Conservation (phyloP, 2,888 invertebrate species). For the Hypsopygia costalis region DNA sequence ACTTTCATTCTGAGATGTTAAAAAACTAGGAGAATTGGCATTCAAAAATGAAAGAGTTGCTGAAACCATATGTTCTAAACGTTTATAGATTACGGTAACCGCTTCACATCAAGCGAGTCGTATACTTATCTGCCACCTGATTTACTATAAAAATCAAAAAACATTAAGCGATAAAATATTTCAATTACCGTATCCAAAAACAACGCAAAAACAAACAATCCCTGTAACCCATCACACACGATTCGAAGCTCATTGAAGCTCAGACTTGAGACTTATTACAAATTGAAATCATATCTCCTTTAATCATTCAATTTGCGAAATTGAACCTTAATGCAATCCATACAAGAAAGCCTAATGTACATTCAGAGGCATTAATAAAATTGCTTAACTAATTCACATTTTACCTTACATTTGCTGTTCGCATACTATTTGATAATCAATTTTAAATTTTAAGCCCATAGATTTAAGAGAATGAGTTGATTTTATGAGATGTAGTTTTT, state of each 20-base stretch:
- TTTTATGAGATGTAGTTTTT: neutral
- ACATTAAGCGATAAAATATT: too few species aligned
- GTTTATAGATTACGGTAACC: too few species aligned
- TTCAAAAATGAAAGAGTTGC: too few species aligned
- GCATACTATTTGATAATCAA: constrained; percentile 3
- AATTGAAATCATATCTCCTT: constrained; percentile 15
- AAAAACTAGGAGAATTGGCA: too few species aligned
- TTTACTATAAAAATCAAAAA: too few species aligned
- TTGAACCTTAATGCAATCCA: constrained; percentile 22
- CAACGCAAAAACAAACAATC: constrained; percentile 13
- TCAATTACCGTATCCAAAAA: constrained; percentile 6
- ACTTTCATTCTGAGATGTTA: too few species aligned
- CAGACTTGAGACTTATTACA: constrained; percentile 38
- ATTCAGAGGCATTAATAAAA: constrained; percentile 31
- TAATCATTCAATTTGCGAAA: constrained; percentile 15
- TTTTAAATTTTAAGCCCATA: constrained; percentile 12
- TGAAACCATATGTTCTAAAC: too few species aligned
- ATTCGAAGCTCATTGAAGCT: constrained; percentile 31
- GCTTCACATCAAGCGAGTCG: too few species aligned
- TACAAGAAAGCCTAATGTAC: constrained; percentile 19
- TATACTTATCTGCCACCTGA: too few species aligned
- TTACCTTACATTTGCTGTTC: constrained; percentile 24
- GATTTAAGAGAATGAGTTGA: constrained; percentile 7
- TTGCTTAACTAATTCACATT: constrained; percentile 42
- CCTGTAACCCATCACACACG: constrained; percentile 23